Base-by-base conservation (phyloP, 23 tunicate genomes). In the Ciona savignyi region DNA sequence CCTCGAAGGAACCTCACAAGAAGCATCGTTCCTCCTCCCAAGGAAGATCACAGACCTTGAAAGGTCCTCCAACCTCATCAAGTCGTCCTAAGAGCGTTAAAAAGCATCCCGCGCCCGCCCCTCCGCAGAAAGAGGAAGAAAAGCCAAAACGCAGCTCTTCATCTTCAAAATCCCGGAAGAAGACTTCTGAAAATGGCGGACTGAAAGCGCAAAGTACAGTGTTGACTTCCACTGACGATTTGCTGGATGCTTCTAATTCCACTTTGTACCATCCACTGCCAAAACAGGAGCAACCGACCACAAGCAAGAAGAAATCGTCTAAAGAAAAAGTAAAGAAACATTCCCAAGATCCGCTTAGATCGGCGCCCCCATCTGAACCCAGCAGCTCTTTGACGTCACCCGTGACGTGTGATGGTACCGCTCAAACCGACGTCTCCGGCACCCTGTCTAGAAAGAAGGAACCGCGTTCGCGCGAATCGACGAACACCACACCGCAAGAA, bases 401-500 rank as follows among this genome's bases (percentile, higher is more conserved):
- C 0, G 30, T 30, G 35, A 15, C 67, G 6, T 80, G 82, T 34
- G 82, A 77, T 48, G 82, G 82, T 9, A 80, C 34, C 0, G 80
- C 89, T n/a, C 89, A 84, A 51, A 84, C 89, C 29, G 89, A 84
- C 25, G 34, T 84, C 66, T 60, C 82, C 25, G 89, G 89, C 0
- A 84, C 89, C 25, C 32, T 84, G 23, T 74, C 79, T 32, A 30
- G 79, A 0, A 76, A n/a, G 24, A 73, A 66, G 3, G 51, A 64
- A 23, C 25, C 42, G 23, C 31, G 42, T 1, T 27, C 71, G 23
- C 62, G 70, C 9, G 70, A 63, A 32, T 27, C 33, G 30, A 42
- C 77, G 28, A 68, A 22, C 30, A 51, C 73, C 26, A 49, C 23
- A 3, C 73, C 28, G 35, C 73, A 35, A 11, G 65, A 66, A 35